A percentile compares a stretch with the other conserved stretches of the same genome.
These are phyloP conservation scores for Rissa tridactyla DNA, from an alignment of 2,113 vertebrate genomes.

Conservation along the genomic window DNA sequence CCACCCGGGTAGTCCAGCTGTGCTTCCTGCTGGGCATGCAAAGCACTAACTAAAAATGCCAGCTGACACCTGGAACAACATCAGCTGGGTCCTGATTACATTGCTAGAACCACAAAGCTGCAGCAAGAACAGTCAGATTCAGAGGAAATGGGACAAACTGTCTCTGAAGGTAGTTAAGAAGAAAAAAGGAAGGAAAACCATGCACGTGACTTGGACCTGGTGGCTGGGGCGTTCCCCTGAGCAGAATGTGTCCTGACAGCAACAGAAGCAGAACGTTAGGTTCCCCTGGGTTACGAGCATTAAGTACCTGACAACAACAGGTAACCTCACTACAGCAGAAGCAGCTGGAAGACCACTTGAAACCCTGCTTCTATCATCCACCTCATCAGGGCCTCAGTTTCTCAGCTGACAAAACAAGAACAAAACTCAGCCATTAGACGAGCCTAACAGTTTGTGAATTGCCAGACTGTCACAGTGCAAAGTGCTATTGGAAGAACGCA, in stretches of 20 bases:
- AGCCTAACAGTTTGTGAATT: not conserved
- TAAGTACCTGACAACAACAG: not conserved
- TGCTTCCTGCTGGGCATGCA: not conserved
- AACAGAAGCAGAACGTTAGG: not conserved
- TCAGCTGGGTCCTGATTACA: fast-evolving
- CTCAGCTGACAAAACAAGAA: not conserved
- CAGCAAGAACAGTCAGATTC: not conserved
- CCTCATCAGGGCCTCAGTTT: not conserved
- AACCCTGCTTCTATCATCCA: not conserved
- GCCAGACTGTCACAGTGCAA: not conserved
- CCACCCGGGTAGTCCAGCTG: not conserved
- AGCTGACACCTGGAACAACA: not conserved
- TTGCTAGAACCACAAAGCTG: not conserved
- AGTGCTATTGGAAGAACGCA: not conserved
- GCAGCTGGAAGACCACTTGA: not conserved
- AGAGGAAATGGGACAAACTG: not conserved
- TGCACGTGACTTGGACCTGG: not conserved
- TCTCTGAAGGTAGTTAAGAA: not conserved
- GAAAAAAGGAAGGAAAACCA: not conserved
- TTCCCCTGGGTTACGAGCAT: not conserved
- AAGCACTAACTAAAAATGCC: not conserved
- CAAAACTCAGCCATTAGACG: not conserved
- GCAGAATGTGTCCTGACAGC: not conserved
- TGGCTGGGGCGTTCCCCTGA: not conserved
- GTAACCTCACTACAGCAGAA: not conserved